A percentile compares a stretch with the other conserved stretches of the same genome.
Conservation (phyloP, 1,140 invertebrate genomes). For the Drosophila santomea region DNA sequence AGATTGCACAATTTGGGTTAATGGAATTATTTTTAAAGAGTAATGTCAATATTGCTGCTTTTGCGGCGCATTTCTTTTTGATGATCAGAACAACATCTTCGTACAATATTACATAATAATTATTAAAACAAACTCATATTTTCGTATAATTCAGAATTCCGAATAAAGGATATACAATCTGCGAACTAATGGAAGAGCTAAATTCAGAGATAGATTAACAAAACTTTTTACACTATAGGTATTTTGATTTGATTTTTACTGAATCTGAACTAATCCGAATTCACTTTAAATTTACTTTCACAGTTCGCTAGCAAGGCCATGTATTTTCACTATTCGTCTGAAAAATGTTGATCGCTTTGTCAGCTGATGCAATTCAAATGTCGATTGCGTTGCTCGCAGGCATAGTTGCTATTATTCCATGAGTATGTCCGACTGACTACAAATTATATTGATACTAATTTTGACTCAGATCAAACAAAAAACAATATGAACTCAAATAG, state of each 20-base stretch:
- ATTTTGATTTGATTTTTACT: too few species aligned
- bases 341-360: constrained; percentile 45
- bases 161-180: too few species aligned
- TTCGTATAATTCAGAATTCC: too few species aligned
- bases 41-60: too few species aligned
- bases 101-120: too few species aligned
- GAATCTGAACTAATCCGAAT: neutral
- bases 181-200: too few species aligned
- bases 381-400: constrained; percentile 51
- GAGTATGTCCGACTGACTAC: constrained; percentile 14
- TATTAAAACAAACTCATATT: too few species aligned
- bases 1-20: neutral
- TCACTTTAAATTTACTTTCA: constrained; percentile 21
- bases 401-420: constrained; percentile 19
- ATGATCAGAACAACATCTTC: neutral
- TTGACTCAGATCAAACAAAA: constrained; percentile 15
- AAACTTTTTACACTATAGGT: too few species aligned
- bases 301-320: constrained; percentile 13
- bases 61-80: too few species aligned
- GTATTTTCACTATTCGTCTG: constrained; percentile 41
- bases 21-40: too few species aligned
- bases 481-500: constrained; percentile 23
- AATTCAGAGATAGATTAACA: too few species aligned
- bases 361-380: constrained; percentile 72
- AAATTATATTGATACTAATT: constrained; percentile 39